These are phyloP conservation scores for Mionectes macconnelli DNA, from an alignment of 2,113 vertebrate genomes.

Conservation along the genomic window DNA sequence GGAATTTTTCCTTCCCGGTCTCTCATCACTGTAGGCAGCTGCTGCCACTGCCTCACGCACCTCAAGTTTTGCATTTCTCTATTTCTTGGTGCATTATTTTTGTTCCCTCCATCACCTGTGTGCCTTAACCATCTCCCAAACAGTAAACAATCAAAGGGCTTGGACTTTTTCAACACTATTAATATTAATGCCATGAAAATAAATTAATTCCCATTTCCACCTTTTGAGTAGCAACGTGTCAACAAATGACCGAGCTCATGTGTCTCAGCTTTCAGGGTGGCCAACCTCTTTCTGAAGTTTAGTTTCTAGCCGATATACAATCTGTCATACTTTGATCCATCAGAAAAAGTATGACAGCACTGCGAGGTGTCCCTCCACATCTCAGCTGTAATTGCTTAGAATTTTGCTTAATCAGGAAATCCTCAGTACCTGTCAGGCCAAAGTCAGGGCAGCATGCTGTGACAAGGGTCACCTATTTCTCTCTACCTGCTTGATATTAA, in stretches of 20 bases:
- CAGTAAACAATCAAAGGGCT: neutral
- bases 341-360: neutral
- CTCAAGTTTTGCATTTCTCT: neutral
- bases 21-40: neutral
- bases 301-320: neutral
- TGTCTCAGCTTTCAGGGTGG: neutral
- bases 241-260: neutral
- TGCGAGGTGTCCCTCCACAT: neutral
- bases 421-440: neutral
- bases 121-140: neutral
- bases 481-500: neutral
- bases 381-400: neutral
- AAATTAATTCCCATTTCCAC: neutral
- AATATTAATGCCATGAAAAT: neutral
- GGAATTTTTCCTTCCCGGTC: neutral
- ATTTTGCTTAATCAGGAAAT: conserved; percentile 30
- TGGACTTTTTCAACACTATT: neutral
- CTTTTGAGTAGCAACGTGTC: neutral
- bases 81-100: neutral
- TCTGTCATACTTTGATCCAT: neutral
- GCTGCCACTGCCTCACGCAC: neutral
- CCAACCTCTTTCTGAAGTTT: neutral
- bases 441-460: neutral
- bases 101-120: neutral
- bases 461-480: neutral